Conservation (phyloP, 2,113 vertebrate species). For the Tetrax tetrax region DNA sequence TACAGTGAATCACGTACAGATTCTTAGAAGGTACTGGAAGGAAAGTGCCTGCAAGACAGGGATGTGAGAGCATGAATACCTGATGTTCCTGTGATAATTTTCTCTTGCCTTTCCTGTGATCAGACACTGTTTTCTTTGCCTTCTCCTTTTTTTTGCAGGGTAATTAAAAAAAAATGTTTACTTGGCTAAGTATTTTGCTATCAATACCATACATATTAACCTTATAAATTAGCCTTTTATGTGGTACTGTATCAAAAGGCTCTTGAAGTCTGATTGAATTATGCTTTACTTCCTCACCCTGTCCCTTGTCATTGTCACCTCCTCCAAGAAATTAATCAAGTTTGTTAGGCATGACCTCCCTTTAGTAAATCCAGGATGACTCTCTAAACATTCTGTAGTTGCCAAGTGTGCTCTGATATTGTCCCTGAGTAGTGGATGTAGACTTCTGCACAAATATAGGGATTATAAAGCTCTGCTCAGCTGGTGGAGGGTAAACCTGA, state of each 20-base stretch:
- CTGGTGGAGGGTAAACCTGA: not conserved
- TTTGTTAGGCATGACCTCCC: slow-evolving; percentile 56
- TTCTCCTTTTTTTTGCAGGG: not conserved
- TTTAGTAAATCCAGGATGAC: slow-evolving; percentile 15
- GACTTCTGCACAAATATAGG: not conserved
- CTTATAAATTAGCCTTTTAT: slow-evolving; percentile 66
- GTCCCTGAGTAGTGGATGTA: not conserved
- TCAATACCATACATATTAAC: slow-evolving; percentile 32
- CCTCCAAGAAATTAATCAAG: slow-evolving; percentile 63
- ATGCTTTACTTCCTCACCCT: slow-evolving; percentile 40
- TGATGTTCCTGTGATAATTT: not conserved
- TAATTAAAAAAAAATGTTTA: slow-evolving; percentile 52
- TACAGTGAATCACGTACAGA: accelerated
- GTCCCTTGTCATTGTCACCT: slow-evolving; percentile 53
- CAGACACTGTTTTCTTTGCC: not conserved
- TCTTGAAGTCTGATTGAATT: slow-evolving; percentile 66
- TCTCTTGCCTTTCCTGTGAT: not conserved
- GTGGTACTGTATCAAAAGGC: slow-evolving; percentile 61
- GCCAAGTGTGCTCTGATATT: not conserved
- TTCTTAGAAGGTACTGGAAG: not conserved
- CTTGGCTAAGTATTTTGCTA: slow-evolving; percentile 44
- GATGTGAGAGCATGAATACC: not conserved
- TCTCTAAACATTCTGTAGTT: slow-evolving; percentile 6
- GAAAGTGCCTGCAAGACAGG: not conserved
- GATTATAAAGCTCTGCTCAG: not conserved